Percentiles rank a stretch among this genome's conserved stretches.
These are phyloP conservation scores for Drosophila mercatorum DNA, from an alignment of 2,888 invertebrate genomes.

Conservation along the genomic window DNA sequence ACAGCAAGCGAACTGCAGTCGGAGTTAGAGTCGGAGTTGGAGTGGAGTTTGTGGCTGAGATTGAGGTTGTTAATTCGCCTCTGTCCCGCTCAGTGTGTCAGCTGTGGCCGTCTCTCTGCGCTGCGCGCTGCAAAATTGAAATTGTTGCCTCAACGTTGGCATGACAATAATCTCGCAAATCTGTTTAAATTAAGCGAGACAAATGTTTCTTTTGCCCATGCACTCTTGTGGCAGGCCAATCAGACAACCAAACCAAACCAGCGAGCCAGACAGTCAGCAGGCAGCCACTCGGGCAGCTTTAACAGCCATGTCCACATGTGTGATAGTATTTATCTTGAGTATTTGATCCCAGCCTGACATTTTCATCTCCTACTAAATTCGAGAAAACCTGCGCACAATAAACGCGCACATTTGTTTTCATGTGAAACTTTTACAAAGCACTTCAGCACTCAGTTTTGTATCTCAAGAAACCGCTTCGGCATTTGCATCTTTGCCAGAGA, in stretches of 20 bases:
- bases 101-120: slow-evolving; percentile 34
- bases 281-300: slow-evolving; percentile 10
- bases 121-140: slow-evolving; percentile 65
- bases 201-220: slow-evolving; percentile 72
- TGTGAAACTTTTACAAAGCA: neutral
- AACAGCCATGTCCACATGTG: slow-evolving; percentile 52
- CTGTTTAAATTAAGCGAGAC: slow-evolving; percentile 82
- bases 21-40: slow-evolving; percentile 7
- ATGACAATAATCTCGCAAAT: slow-evolving; percentile 82
- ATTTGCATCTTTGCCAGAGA: neutral
- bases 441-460: neutral
- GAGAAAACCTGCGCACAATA: slow-evolving; percentile 13
- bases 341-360: slow-evolving; percentile 40
- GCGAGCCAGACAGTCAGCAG: neutral
- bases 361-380: slow-evolving; percentile 33
- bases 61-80: slow-evolving; percentile 71
- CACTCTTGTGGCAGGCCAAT: slow-evolving; percentile 48
- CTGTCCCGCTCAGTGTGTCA: slow-evolving; percentile 50
- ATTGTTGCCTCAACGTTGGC: slow-evolving; percentile 80
- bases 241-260: slow-evolving; percentile 37
- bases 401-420: slow-evolving; percentile 3
- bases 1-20: neutral
- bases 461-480: neutral
- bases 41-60: slow-evolving; percentile 26
- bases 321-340: slow-evolving; percentile 49